These are phyloP conservation scores for Chaetodon trifasciatus DNA, from an alignment of 2,797 vertebrate genomes.

Conservation along the genomic window DNA sequence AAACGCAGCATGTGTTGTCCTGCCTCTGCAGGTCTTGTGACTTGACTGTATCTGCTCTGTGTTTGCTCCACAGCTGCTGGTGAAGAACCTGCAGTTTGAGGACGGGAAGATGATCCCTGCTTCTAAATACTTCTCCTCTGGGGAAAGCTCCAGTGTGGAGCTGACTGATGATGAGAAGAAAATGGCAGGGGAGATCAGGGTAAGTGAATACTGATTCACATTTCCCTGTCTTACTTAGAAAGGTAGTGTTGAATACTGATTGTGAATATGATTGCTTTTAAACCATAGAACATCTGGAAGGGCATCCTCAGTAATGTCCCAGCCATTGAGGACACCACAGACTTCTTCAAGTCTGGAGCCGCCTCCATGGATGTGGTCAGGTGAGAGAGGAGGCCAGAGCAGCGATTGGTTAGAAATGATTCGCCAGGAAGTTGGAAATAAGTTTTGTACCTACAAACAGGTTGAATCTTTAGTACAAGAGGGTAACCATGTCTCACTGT, in stretches of 20 bases:
- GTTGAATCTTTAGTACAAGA: not conserved
- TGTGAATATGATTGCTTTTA: not conserved
- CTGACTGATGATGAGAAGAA: conserved; percentile 91
- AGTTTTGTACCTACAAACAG: no score
- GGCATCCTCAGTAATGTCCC: conserved; percentile 92
- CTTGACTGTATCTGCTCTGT: not conserved
- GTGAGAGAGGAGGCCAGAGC: conserved; percentile 77
- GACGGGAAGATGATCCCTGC: conserved; percentile 97
- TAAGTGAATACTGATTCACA: conserved; percentile 38
- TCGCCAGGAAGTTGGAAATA: not conserved
- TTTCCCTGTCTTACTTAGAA: not conserved
- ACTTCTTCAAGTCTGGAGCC: conserved; percentile 98
- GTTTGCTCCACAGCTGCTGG: conserved; percentile 86
- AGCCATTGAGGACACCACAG: conserved; percentile 90
- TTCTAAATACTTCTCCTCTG: conserved; percentile 92
- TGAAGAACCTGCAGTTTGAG: conserved; percentile 95
- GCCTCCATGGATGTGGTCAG: conserved; percentile 98
- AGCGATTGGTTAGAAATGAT: not conserved
- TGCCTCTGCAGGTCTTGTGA: not conserved
- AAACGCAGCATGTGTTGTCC: not conserved
- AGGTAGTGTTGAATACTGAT: not conserved
- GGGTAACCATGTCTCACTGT: no score
- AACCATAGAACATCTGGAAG: conserved; percentile 91
- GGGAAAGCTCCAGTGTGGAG: conserved; percentile 87
- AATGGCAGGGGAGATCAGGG: conserved; percentile 92